These are phyloP conservation scores for Brachymystax lenok DNA, from an alignment of 2,797 vertebrate species.

Conservation along the genomic window DNA sequence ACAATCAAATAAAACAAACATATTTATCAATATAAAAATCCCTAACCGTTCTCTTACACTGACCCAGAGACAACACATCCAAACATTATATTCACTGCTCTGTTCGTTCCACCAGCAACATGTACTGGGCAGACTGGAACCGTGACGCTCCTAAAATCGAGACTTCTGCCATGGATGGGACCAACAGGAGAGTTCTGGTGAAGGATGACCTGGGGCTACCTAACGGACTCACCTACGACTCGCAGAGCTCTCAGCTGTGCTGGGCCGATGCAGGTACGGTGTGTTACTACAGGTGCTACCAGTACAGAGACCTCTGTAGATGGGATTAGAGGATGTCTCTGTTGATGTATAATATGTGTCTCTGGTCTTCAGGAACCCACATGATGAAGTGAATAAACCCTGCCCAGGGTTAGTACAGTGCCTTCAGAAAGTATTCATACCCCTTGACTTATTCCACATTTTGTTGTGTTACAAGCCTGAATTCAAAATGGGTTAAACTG, in stretches of 20 bases:
- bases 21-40: too few species aligned
- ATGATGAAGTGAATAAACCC: slow-evolving; percentile 87
- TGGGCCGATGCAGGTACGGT: slow-evolving; percentile 94
- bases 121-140: slow-evolving; percentile 97
- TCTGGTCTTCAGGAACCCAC: slow-evolving; percentile 79
- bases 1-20: too few species aligned
- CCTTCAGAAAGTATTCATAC: too few species aligned
- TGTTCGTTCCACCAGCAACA: slow-evolving; percentile 70
- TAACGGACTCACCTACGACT: slow-evolving; percentile 87
- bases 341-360: neutral
- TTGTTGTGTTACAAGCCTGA: too few species aligned
- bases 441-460: too few species aligned
- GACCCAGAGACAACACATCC: neutral
- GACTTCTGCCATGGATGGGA: slow-evolving; percentile 90
- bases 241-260: slow-evolving; percentile 84
- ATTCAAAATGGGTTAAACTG: too few species aligned
- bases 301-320: too few species aligned
- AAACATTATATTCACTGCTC: neutral
- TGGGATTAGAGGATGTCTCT: too few species aligned
- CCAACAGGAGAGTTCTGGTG: slow-evolving; percentile 85
- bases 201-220: slow-evolving; percentile 87
- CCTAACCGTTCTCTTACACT: too few species aligned
- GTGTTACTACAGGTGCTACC: neutral
- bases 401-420: slow-evolving; percentile 50
- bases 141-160: slow-evolving; percentile 93